Evolutionary conservation across 2,113 vertebrate genomes (phyloP).

Genomic region (Triplophysa dalaica): DNA sequence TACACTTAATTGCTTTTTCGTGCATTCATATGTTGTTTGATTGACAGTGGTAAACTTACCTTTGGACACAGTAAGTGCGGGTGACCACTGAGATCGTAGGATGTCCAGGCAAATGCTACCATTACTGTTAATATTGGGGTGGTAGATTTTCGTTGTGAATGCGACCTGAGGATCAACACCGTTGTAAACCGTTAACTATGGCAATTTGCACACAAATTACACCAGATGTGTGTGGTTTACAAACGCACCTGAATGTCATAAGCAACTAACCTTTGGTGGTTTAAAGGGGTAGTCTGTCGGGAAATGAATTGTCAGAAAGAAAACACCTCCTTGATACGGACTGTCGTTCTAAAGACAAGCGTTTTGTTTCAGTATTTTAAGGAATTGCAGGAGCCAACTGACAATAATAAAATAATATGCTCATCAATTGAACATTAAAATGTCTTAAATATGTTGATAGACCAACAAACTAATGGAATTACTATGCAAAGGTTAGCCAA

Average conservation of each 20-base stretch:
- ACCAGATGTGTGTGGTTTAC: background rate
- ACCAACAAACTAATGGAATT: background rate
- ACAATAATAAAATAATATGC: too few relatives aligned
- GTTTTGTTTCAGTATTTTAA: background rate
- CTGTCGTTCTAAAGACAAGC: constrained; percentile 73
- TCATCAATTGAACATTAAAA: too few relatives aligned
- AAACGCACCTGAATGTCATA: background rate
- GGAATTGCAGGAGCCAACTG: background rate
- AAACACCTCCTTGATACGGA: constrained; percentile 81
- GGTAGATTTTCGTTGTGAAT: constrained; percentile 83
- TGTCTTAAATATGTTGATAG: too few relatives aligned
- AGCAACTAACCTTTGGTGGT: constrained; percentile 76
- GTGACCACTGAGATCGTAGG: constrained; percentile 81
- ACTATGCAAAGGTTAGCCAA: background rate
- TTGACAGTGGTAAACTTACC: constrained; percentile 60
- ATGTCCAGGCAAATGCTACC: constrained; percentile 84
- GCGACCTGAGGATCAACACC: constrained; percentile 70
- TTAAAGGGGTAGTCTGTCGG: constrained; percentile 84
- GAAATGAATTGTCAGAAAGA: constrained; percentile 83
- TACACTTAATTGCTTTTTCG: background rate
- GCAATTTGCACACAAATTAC: background rate
- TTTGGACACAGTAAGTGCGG: constrained; percentile 83
- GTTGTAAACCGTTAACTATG: background rate
- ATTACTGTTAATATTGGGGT: constrained; percentile 84
- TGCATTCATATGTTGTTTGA: background rate